Base-by-base conservation (phyloP, 2,113 vertebrate species). In the Callocephalon fimbriatum region DNA sequence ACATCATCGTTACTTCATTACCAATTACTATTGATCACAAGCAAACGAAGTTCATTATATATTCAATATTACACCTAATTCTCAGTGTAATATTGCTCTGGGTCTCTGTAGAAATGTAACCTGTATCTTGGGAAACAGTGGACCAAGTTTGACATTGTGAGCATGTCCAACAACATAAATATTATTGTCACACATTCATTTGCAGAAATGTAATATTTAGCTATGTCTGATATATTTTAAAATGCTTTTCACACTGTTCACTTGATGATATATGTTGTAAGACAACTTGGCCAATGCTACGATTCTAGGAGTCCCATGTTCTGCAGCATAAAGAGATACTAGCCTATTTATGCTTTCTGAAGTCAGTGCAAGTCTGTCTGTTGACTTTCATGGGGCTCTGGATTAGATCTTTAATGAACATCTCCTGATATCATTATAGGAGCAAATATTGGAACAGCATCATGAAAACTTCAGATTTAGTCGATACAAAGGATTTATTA, bases 331-430 rank as follows among this genome's bases (percentile, higher is more conserved):
- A 80, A 66, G 50, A 86, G 63, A 91, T 84, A 48, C 20, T 18
- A 71, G 54, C 0, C 0, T 87, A 68, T 88, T 93, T 95, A 53
- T 48, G 65, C 54, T 53, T 75, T 72, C 48, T 72, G 83, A 88
- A 95, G 44, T n/a, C 68, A 38, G 45, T 62, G 37, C 65, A 90
- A 86, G 44, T 67, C 88, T 81, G 73, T 89, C 72, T 94, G 93
- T 94, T 97, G 94, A 94, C 90, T 95, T 96, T 92, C 40, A 15
- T 53, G 70, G 59, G 37, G 66, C 89, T 92, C 80, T 87, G 94
- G 90, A 97, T 97, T 95, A 96, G 97, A 92, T 92, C 92, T 97
- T 96, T 96, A 96, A 97, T 95, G 96, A 97, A 95, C 83, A 94
- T 87, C 86, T 94, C 76, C 93, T 82, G 83, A 92, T 97, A 92